Conservation (phyloP, 2,113 vertebrate species). For the Lagenorhynchus albirostris region DNA sequence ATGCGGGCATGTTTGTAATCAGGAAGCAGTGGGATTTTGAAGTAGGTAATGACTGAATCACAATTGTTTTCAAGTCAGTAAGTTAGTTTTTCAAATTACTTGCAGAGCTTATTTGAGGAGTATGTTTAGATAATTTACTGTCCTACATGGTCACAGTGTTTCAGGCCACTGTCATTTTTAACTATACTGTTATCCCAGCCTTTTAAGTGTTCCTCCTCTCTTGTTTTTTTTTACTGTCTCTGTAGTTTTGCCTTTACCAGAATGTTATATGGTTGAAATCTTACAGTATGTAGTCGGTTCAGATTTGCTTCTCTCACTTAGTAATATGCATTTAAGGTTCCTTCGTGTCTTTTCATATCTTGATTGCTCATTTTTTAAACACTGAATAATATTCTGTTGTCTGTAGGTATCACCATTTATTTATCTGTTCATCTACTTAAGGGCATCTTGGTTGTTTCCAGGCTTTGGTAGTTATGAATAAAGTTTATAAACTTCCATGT, state of each 20-base stretch:
- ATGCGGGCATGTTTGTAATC: background rate
- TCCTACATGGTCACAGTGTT: rapidly evolving
- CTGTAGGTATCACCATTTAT: background rate
- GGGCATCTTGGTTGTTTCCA: background rate
- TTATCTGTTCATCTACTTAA: background rate
- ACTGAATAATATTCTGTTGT: background rate
- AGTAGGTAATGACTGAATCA: background rate
- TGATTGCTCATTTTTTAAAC: background rate
- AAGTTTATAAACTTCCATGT: background rate
- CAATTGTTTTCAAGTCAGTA: background rate
- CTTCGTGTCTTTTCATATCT: background rate
- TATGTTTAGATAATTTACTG: background rate
- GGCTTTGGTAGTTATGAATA: background rate
- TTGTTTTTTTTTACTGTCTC: background rate
- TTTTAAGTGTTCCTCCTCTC: background rate
- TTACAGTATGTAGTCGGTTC: rapidly evolving
- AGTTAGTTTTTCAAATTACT: background rate
- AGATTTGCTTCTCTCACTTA: background rate
- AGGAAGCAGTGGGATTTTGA: background rate
- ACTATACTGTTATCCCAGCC: rapidly evolving
- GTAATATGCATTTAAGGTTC: background rate
- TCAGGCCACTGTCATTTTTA: background rate
- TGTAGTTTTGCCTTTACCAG: background rate
- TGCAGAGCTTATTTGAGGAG: background rate
- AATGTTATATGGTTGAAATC: background rate